Conservation (phyloP, 2,113 vertebrate genomes). For the Bombycilla garrulus region DNA sequence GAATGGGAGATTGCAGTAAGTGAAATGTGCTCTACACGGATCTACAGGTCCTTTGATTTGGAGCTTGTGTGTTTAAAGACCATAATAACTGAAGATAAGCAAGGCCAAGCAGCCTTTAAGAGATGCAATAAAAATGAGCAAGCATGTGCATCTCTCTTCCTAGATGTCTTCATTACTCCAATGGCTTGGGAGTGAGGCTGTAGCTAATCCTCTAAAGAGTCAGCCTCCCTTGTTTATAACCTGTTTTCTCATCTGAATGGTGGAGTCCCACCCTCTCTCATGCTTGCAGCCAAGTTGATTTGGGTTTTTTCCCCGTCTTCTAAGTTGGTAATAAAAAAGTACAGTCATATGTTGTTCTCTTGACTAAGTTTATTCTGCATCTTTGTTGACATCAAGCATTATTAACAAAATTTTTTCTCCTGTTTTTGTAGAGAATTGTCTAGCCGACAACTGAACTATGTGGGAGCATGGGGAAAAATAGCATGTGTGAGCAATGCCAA, state of each 20-base stretch:
- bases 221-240: not conserved
- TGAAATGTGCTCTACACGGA: rapidly evolving
- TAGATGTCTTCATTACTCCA: not conserved
- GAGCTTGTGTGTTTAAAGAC: not conserved
- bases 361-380: not conserved
- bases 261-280: not conserved
- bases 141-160: not conserved
- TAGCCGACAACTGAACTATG: not conserved
- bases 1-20: not conserved
- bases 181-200: not conserved
- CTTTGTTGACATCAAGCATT: not conserved
- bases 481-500: not conserved
- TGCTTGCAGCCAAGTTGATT: not conserved
- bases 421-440: not conserved
- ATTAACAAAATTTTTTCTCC: not conserved
- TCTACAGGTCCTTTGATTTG: not conserved
- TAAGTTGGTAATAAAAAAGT: not conserved
- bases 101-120: not conserved
- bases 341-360: not conserved
- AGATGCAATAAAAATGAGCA: not conserved
- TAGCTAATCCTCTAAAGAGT: not conserved
- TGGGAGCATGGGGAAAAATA: not conserved
- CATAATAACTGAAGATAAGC: not conserved
- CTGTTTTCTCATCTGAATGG: not conserved
- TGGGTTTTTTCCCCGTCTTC: rapidly evolving